phyloP scores from a whole-genome alignment of 37 sponge, comb jelly and placozoan species.

The Halichondria panicea region DNA sequence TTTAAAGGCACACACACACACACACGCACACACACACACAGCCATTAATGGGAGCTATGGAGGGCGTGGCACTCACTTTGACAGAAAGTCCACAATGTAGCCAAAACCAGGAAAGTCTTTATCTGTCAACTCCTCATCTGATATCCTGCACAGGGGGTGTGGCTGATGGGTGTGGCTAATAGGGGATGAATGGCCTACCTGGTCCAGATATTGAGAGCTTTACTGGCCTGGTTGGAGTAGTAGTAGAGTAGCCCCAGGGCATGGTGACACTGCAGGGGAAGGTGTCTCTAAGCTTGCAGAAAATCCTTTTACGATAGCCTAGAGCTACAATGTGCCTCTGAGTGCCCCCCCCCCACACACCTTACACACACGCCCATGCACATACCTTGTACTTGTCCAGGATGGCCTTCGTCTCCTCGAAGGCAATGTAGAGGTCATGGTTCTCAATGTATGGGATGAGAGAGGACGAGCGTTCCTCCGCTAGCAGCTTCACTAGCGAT shows the following conservation, averaged over 20 bases:
- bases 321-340: too few species aligned
- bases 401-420: conserved; percentile 58
- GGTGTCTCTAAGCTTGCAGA: too few species aligned
- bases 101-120: conserved; percentile 51
- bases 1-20: too few species aligned
- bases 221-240: conserved; percentile 53
- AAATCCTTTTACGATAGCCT: too few species aligned
- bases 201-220: conserved; percentile 81
- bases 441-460: conserved; percentile 58
- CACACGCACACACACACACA: too few species aligned
- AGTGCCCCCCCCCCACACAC: too few species aligned
- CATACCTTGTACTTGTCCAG: conserved; percentile 57
- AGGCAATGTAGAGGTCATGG: conserved; percentile 56
- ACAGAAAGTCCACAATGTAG: conserved; percentile 67
- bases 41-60: too few species aligned
- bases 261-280: conserved; percentile 72
- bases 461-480: conserved; percentile 55
- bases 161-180: not conserved
- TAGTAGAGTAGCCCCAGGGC: conserved; percentile 76
- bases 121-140: conserved; percentile 60
- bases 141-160: conserved; percentile 24
- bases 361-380: not conserved
- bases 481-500: conserved; percentile 78
- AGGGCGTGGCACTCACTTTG: conserved; percentile 57
- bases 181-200: conserved; percentile 7